phyloP scores from a whole-genome alignment of 2,113 vertebrate genomes.

The Ranitomeya imitator region DNA sequence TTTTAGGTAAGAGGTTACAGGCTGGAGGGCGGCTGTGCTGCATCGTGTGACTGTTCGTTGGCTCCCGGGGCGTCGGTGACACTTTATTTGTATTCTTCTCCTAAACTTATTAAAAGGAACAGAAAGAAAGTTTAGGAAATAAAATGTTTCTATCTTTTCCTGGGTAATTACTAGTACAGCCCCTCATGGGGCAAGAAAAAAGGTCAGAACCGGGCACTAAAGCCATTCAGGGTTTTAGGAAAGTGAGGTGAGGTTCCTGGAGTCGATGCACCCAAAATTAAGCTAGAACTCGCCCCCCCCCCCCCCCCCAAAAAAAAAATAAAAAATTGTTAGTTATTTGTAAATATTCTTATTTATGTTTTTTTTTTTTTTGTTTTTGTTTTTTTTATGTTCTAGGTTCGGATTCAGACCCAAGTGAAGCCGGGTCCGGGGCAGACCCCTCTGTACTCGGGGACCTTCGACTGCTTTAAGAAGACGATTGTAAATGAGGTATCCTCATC shows the following conservation, averaged over 20 bases:
- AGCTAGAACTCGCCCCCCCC: too few relatives aligned
- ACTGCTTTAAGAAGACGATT: conserved; percentile 92
- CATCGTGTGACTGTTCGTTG: background rate
- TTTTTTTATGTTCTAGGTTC: conserved; percentile 77
- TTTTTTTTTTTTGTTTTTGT: background rate
- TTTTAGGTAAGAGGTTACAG: conserved; percentile 40
- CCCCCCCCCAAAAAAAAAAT: too few relatives aligned
- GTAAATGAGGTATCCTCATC: conserved; percentile 80
- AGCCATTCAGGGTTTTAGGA: background rate
- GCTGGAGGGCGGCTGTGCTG: background rate
- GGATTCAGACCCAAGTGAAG: conserved; percentile 90
- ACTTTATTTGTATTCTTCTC: too few relatives aligned
- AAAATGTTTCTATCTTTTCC: too few relatives aligned
- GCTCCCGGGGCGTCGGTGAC: too few relatives aligned
- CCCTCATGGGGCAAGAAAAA: too few relatives aligned
- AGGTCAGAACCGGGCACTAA: background rate
- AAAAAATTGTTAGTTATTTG: too few relatives aligned
- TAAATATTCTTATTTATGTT: background rate
- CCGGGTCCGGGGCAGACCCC: conserved; percentile 78
- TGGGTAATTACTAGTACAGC: too few relatives aligned
- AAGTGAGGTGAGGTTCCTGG: background rate
- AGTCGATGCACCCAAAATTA: background rate
- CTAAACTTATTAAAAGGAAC: too few relatives aligned
- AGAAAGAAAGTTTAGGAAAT: too few relatives aligned
- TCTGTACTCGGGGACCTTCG: conserved; percentile 86